A percentile compares a stretch with the other conserved stretches of the same genome.
Evolutionary conservation across 2,113 vertebrate species (phyloP).

Genomic region (Thryonomys swinderianus): DNA sequence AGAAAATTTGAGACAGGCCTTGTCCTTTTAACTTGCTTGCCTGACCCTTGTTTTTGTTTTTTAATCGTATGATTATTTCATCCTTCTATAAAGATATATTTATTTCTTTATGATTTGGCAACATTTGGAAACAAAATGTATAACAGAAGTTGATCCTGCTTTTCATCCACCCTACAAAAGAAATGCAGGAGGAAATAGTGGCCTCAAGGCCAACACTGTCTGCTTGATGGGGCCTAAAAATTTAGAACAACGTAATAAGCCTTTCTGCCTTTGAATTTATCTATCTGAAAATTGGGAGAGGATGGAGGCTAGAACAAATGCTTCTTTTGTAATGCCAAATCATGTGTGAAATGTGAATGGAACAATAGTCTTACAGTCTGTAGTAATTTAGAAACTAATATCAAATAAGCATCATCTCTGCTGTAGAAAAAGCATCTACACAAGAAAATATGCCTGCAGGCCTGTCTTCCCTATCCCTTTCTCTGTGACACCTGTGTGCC

Average conservation of each 20-base stretch:
- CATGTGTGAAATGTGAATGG: background rate
- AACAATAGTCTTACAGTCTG: background rate
- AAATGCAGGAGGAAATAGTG: background rate
- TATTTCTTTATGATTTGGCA: background rate
- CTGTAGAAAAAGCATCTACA: background rate
- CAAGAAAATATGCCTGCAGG: background rate
- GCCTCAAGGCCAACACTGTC: background rate
- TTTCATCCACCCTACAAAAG: background rate
- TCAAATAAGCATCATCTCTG: background rate
- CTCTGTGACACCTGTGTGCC: background rate
- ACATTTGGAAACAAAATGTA: constrained; percentile 27
- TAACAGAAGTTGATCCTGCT: background rate
- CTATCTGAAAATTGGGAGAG: background rate
- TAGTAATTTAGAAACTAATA: background rate
- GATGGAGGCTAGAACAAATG: background rate
- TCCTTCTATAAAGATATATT: constrained; percentile 9
- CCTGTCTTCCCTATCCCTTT: background rate
- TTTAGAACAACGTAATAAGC: background rate
- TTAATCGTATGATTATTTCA: background rate
- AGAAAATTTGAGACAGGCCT: constrained; percentile 15
- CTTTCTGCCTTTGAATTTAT: constrained; percentile 18
- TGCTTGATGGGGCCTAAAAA: background rate
- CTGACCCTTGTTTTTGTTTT: background rate
- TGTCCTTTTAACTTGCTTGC: background rate
- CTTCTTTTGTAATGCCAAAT: background rate